Evolutionary conservation across 92 coral and sea anemone species (phyloP).

Genomic region (Umimayanthus chanpuru): DNA sequence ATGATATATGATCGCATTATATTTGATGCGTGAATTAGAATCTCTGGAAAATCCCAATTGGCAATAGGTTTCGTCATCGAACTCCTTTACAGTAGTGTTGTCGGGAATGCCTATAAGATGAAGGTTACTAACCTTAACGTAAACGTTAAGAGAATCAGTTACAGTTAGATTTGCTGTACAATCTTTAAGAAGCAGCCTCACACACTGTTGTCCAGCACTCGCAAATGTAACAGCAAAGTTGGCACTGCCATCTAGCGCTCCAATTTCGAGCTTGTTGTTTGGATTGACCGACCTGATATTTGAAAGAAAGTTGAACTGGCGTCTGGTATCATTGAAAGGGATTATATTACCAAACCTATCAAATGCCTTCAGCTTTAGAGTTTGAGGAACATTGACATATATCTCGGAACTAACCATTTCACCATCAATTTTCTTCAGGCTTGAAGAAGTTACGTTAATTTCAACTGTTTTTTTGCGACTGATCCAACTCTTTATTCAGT

Average conservation of each 20-base stretch:
- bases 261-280: not conserved
- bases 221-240: constrained; percentile 21
- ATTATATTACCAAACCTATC: constrained; percentile 18
- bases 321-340: constrained; percentile 18
- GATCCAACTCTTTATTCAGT: not conserved
- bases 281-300: constrained; percentile 19
- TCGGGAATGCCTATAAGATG: not conserved
- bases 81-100: constrained; percentile 1
- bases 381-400: constrained; percentile 12
- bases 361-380: not conserved
- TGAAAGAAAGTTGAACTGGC: constrained; percentile 5
- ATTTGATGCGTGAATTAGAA: not conserved
- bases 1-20: constrained; percentile 18
- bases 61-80: not conserved
- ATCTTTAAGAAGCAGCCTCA: constrained; percentile 6
- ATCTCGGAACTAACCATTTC: not conserved
- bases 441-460: constrained; percentile 13
- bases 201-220: constrained; percentile 13
- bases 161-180: not conserved
- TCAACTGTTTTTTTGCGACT: not conserved
- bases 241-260: not conserved
- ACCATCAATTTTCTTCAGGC: not conserved
- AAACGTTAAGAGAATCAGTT: not conserved
- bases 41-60: not conserved
- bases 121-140: not conserved